These are phyloP conservation scores for Rhabdomys pumilio DNA, from an alignment of 2,797 vertebrate genomes.

Conservation along the genomic window DNA sequence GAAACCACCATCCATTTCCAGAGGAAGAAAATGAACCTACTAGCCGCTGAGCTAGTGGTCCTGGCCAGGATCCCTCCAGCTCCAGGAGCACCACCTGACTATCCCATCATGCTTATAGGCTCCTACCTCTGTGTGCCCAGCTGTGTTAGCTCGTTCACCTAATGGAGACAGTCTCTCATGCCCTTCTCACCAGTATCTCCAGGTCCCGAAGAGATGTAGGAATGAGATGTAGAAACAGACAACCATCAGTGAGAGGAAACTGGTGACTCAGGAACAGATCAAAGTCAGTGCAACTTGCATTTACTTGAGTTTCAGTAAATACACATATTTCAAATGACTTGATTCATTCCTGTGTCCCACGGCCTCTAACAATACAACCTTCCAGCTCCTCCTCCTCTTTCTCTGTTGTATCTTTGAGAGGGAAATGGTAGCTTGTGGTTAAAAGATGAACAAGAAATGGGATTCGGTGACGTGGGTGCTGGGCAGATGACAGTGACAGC, in stretches of 20 bases:
- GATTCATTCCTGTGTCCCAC: neutral
- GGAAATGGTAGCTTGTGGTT: neutral
- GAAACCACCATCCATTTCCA: neutral
- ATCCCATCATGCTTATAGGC: fast-evolving
- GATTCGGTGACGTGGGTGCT: neutral
- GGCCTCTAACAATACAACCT: conserved; percentile 1
- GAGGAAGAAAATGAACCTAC: neutral
- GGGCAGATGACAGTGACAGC: neutral
- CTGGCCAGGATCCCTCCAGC: neutral
- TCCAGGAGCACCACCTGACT: neutral
- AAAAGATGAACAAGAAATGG: neutral
- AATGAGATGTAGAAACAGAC: neutral
- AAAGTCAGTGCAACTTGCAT: neutral
- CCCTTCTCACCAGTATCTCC: neutral
- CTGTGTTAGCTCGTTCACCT: neutral
- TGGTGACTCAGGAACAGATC: neutral
- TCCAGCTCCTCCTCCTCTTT: conserved; percentile 7
- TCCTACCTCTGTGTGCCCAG: neutral
- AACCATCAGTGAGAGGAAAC: neutral
- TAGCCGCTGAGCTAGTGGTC: neutral
- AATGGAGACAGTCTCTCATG: neutral
- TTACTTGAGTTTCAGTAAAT: conserved; percentile 38
- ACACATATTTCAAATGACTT: conserved; percentile 24
- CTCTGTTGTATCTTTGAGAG: neutral
- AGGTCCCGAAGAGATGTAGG: neutral